Evolutionary conservation across 2,113 vertebrate genomes (phyloP).

Genomic region (Nesoenas mayeri): DNA sequence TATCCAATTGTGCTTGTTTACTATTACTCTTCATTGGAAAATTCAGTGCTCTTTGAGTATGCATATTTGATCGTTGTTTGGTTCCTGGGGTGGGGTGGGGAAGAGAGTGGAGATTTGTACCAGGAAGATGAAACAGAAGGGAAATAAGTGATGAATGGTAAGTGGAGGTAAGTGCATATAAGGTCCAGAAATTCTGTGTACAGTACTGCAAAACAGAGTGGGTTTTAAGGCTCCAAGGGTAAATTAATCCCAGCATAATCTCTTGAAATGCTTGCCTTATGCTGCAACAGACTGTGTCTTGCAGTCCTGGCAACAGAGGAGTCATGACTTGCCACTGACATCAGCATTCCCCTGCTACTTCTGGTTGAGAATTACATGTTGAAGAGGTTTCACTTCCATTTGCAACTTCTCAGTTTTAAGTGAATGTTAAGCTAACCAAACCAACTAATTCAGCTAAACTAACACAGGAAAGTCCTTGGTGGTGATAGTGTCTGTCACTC

Average conservation of each 20-base stretch:
- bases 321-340: neutral
- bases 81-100: neutral
- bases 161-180: neutral
- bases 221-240: neutral
- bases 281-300: neutral
- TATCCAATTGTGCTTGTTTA: neutral
- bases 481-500: neutral
- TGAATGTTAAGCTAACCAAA: neutral
- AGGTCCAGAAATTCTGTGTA: neutral
- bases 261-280: neutral
- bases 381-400: neutral
- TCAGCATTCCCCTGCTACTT: neutral
- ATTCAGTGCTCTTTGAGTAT: neutral
- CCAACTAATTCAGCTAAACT: neutral
- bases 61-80: neutral
- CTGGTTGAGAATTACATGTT: neutral
- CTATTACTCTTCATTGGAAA: neutral
- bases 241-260: neutral
- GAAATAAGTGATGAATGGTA: fast-evolving
- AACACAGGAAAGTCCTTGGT: neutral
- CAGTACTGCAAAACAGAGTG: neutral
- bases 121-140: neutral
- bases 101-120: neutral
- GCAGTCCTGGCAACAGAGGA: neutral
- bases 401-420: neutral